Conservation (phyloP, 2,797 vertebrate genomes). For the Anguilla megastoma region DNA sequence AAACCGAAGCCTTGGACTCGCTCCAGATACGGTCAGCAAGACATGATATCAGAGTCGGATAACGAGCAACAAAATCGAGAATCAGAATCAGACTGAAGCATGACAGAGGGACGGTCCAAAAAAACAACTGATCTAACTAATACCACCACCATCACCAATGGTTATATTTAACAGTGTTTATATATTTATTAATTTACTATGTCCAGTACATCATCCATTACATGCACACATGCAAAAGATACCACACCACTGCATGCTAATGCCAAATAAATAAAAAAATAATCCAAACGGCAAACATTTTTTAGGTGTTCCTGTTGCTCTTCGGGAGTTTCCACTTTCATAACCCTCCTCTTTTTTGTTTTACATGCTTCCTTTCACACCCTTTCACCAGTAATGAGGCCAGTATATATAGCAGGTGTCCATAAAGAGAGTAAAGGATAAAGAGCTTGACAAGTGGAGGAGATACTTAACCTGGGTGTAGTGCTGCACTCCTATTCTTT, state of each 20-base stretch:
- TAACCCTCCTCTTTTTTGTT: slow-evolving; percentile 52
- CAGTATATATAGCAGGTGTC: slow-evolving; percentile 63
- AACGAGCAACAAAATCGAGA: background rate
- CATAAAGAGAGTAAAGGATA: slow-evolving; percentile 34
- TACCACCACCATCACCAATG: background rate
- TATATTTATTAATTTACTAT: background rate
- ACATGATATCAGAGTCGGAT: background rate
- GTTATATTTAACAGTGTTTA: background rate
- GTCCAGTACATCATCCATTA: background rate
- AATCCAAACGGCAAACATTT: slow-evolving; percentile 41
- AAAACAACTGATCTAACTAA: background rate
- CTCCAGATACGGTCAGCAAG: background rate
- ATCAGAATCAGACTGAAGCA: background rate
- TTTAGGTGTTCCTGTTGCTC: slow-evolving; percentile 58
- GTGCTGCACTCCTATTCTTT: background rate
- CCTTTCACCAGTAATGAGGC: slow-evolving; percentile 56
- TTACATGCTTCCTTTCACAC: slow-evolving; percentile 54
- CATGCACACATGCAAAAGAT: background rate
- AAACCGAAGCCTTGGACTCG: background rate
- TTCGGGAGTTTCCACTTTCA: slow-evolving; percentile 42
- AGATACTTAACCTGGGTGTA: background rate
- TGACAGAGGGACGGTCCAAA: background rate
- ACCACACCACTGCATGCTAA: background rate
- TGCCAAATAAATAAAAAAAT: background rate
- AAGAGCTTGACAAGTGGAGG: slow-evolving; percentile 28